These are phyloP conservation scores for Chionoecetes opilio DNA, from an alignment of 1,140 invertebrate species.

Conservation along the genomic window DNA sequence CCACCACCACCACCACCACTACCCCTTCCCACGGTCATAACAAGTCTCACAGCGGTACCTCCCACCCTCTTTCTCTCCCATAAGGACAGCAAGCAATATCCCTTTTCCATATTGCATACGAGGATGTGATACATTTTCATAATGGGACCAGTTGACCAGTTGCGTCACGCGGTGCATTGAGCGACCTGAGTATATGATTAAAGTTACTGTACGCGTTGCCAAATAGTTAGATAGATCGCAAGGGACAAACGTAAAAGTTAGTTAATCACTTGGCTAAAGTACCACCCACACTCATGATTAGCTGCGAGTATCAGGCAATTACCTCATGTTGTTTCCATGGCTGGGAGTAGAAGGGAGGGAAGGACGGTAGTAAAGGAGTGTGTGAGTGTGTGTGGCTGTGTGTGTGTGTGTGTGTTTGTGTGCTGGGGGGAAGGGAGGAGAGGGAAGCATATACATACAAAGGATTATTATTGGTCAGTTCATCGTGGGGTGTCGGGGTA, in stretches of 20 bases:
- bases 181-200: no score
- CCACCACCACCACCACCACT: background rate
- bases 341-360: background rate
- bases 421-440: no score
- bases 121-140: background rate
- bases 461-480: slow-evolving; percentile 1
- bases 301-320: background rate
- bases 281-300: background rate
- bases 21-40: background rate
- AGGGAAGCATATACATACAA: background rate
- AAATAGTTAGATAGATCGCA: background rate
- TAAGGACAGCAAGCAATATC: background rate
- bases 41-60: background rate
- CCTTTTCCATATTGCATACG: background rate
- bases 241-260: background rate
- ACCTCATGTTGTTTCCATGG: background rate
- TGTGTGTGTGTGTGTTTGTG: no score
- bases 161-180: background rate
- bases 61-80: background rate
- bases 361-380: background rate
- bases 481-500: background rate
- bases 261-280: background rate
- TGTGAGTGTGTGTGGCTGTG: no score
- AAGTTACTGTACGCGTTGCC: no score
- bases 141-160: background rate